These are phyloP conservation scores for Corythucha ciliata DNA, from an alignment of 2,888 invertebrate species.

Conservation along the genomic window DNA sequence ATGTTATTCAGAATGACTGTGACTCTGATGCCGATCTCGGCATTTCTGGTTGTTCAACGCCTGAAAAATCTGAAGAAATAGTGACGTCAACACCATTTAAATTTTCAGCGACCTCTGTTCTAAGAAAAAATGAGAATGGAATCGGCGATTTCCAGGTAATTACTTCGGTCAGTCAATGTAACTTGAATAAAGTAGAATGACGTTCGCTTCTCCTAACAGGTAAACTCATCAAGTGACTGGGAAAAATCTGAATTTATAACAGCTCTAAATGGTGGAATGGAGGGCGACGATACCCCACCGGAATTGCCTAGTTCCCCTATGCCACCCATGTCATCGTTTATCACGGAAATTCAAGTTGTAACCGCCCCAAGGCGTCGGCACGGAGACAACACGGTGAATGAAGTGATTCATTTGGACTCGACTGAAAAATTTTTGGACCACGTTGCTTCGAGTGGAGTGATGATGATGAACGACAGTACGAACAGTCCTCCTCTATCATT, in stretches of 20 bases:
- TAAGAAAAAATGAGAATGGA: constrained; percentile 25
- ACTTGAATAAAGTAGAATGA: neutral
- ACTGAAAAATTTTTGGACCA: constrained; percentile 28
- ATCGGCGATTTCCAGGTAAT: constrained; percentile 20
- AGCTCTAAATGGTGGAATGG: too few relatives aligned
- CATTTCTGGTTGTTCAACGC: constrained; percentile 32
- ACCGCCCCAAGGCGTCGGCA: constrained; percentile 39
- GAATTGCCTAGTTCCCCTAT: constrained; percentile 42
- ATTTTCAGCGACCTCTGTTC: constrained; percentile 21
- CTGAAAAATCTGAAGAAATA: constrained; percentile 28
- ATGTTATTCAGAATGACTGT: constrained; percentile 44
- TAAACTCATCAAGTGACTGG: constrained; percentile 36
- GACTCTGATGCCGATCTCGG: constrained; percentile 32
- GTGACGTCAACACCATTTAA: constrained; percentile 33
- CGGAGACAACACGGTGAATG: constrained; percentile 10
- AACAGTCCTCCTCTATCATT: too few relatives aligned
- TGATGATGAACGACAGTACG: too few relatives aligned
- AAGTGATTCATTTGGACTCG: constrained; percentile 26
- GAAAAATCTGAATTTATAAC: constrained; percentile 30
- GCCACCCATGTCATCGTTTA: constrained; percentile 46
- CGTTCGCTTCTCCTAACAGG: constrained; percentile 4
- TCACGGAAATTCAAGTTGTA: constrained; percentile 64
- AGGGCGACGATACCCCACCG: constrained; percentile 39
- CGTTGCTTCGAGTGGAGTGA: constrained; percentile 27
- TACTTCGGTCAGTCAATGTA: neutral